A percentile compares a stretch with the other conserved stretches of the same genome.
phyloP scores from a whole-genome alignment of 2,888 invertebrate genomes.

The Liopterus haemorrhoidalis region DNA sequence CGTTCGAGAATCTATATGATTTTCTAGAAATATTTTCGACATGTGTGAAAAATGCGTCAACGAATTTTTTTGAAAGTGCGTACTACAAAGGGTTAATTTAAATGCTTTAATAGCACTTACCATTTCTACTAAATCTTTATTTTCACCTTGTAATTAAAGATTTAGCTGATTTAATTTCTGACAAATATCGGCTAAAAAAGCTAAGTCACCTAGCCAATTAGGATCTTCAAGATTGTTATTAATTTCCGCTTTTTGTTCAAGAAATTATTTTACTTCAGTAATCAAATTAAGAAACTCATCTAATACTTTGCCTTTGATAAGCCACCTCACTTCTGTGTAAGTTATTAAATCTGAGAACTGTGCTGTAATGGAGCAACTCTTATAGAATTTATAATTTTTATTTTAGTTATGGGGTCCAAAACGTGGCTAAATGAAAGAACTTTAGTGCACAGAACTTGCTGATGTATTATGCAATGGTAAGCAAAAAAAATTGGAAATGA shows the following conservation, averaged over 20 bases:
- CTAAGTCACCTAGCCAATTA: neutral
- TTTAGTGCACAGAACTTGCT: slow-evolving; percentile 24
- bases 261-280: neutral
- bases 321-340: neutral
- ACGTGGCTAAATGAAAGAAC: slow-evolving; percentile 19
- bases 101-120: too few relatives aligned
- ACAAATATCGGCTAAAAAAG: slow-evolving; percentile 2
- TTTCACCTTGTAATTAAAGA: slow-evolving; percentile 2
- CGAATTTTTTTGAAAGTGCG: too few relatives aligned
- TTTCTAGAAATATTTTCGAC: too few relatives aligned
- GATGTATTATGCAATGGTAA: slow-evolving; percentile 27
- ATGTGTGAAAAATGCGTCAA: too few relatives aligned
- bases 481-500: slow-evolving; percentile 25
- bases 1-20: neutral
- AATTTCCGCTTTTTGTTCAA: neutral
- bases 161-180: neutral
- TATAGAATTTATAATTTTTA: slow-evolving; percentile 26
- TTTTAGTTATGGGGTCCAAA: slow-evolving; percentile 6
- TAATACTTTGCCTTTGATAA: neutral
- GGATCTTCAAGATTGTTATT: neutral
- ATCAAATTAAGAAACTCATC: neutral
- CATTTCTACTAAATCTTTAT: slow-evolving; percentile 3
- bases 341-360: neutral
- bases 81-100: too few relatives aligned
- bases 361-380: too few relatives aligned